These are phyloP conservation scores for Piezodorus guildinii DNA, from an alignment of 1,140 invertebrate species.

Conservation along the genomic window DNA sequence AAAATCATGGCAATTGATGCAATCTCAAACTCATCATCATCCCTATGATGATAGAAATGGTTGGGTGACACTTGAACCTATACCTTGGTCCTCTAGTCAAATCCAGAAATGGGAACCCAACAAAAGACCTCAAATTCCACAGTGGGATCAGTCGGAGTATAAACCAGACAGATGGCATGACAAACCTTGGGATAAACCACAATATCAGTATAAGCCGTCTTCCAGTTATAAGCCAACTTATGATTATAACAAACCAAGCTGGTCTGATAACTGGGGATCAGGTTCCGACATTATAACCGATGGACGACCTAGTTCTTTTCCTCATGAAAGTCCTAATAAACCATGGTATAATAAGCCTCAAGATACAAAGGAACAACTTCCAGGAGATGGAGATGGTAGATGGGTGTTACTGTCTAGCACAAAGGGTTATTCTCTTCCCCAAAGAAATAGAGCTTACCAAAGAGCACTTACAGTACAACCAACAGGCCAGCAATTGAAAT, in stretches of 20 bases:
- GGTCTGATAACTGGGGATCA: conserved; percentile 33
- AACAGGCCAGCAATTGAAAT: conserved; percentile 3
- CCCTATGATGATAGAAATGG: conserved; percentile 55
- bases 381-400: conserved; percentile 52
- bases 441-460: conserved; percentile 26
- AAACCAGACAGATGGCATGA: conserved; percentile 28
- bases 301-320: conserved; percentile 50
- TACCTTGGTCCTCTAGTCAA: conserved; percentile 66
- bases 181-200: conserved; percentile 33
- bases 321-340: conserved; percentile 32
- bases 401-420: conserved; percentile 66
- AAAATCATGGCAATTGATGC: conserved; percentile 33
- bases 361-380: conserved; percentile 37
- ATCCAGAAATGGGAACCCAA: conserved; percentile 60
- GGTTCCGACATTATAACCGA: conserved; percentile 50
- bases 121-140: conserved; percentile 30
- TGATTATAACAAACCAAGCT: conserved; percentile 27
- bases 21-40: conserved; percentile 38
- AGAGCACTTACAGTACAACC: conserved; percentile 16
- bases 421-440: conserved; percentile 49
- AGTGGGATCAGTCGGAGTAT: conserved; percentile 27
- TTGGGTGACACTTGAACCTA: conserved; percentile 62
- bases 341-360: conserved; percentile 24
- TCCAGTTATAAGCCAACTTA: conserved; percentile 9
- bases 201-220: conserved; percentile 29